phyloP scores from a whole-genome alignment of 2,888 invertebrate genomes.

The Nasonia oneida region DNA sequence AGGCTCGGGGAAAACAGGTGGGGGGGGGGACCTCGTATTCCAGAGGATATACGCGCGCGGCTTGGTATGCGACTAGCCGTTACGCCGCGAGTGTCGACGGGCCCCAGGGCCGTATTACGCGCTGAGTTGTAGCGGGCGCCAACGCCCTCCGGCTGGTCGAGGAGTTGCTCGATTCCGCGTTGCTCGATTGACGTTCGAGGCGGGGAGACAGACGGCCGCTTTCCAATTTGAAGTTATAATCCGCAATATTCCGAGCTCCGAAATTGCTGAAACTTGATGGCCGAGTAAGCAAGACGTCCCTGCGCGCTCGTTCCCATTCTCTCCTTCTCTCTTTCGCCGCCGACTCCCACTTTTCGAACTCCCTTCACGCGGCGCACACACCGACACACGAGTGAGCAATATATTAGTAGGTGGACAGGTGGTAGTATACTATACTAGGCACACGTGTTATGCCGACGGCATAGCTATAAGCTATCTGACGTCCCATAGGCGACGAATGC shows the following conservation, averaged over 20 bases:
- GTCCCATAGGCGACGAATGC: not conserved
- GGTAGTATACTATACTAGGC: too few species aligned
- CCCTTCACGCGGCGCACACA: not conserved
- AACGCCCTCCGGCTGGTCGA: too few species aligned
- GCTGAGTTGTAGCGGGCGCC: not conserved
- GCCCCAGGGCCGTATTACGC: not conserved
- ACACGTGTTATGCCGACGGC: too few species aligned
- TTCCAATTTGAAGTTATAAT: not conserved
- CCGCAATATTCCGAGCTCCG: too few species aligned
- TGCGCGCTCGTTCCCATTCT: slow-evolving; percentile 23
- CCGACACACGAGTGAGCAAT: not conserved
- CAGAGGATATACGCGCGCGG: not conserved
- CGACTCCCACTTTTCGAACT: not conserved
- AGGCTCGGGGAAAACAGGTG: slow-evolving; percentile 24
- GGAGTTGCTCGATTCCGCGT: too few species aligned
- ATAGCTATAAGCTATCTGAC: too few species aligned
- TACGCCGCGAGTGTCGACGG: not conserved
- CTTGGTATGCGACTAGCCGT: not conserved
- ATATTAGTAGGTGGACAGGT: too few species aligned
- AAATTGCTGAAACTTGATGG: not conserved
- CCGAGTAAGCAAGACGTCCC: not conserved
- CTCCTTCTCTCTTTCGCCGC: not conserved
- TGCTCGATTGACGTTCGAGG: too few species aligned
- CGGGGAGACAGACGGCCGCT: not conserved
- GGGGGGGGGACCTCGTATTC: slow-evolving; percentile 22